These are phyloP conservation scores for Notamacropus eugenii DNA, from an alignment of 2,797 vertebrate species.

Conservation along the genomic window DNA sequence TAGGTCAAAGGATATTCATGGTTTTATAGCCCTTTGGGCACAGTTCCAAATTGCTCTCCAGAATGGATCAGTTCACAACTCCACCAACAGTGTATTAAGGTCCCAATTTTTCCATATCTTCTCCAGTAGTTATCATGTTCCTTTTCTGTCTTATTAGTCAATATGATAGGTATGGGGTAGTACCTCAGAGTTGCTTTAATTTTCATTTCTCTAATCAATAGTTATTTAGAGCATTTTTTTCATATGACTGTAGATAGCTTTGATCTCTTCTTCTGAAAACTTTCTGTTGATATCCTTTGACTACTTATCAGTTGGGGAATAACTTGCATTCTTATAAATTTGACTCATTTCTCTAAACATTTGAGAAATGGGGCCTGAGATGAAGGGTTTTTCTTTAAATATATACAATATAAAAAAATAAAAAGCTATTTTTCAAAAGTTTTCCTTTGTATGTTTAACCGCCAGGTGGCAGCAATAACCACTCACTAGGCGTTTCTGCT, in stretches of 20 bases:
- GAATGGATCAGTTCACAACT: not conserved
- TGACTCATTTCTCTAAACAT: not conserved
- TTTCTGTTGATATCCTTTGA: not conserved
- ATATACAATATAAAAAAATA: not conserved
- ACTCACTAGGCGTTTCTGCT: not conserved
- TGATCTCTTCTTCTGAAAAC: not conserved
- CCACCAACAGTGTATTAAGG: not conserved
- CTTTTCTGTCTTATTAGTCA: not conserved
- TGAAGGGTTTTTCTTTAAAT: not conserved
- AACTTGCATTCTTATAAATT: not conserved
- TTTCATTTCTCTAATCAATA: not conserved
- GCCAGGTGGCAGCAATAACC: not conserved
- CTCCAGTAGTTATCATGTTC: not conserved
- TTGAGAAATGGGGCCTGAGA: not conserved
- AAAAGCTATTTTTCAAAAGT: not conserved
- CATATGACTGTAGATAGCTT: not conserved
- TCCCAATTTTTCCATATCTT: not conserved
- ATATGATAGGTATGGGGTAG: not conserved
- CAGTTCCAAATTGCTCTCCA: not conserved
- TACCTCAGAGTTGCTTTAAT: not conserved
- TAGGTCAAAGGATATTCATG: not conserved
- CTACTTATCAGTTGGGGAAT: not conserved
- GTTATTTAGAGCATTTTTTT: not conserved
- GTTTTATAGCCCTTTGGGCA: not conserved
- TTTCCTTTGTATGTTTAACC: not conserved